A percentile compares a stretch with the other conserved stretches of the same genome.
Conservation (phyloP, 1,140 invertebrate genomes). For the Bombus fervidus region DNA sequence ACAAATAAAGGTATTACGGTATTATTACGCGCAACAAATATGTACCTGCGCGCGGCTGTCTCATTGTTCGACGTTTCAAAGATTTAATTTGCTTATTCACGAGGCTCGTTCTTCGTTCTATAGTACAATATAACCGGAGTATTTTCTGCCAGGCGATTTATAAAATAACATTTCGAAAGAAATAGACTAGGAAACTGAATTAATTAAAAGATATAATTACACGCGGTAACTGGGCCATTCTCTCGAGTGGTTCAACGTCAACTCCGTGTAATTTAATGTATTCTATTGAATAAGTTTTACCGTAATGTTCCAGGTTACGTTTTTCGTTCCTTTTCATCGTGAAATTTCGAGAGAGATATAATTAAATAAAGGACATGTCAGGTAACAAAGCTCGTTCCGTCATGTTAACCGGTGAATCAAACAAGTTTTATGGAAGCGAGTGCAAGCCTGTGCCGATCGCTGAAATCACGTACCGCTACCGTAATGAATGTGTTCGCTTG, state of each 20-base stretch:
- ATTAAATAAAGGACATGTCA: constrained; percentile 44
- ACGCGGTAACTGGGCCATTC: not conserved
- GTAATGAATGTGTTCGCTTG: not conserved
- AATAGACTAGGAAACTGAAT: not conserved
- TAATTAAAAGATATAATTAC: constrained; percentile 30
- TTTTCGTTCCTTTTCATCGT: constrained; percentile 8
- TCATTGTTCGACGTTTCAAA: not conserved
- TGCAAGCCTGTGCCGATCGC: not conserved
- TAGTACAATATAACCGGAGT: not conserved
- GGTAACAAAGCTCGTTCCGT: constrained; percentile 27
- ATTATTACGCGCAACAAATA: too few species aligned
- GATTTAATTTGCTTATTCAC: constrained; percentile 12
- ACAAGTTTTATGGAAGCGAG: constrained; percentile 41
- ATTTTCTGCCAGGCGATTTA: not conserved
- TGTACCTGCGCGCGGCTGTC: not conserved
- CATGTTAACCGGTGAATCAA: constrained; percentile 43
- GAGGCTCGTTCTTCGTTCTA: not conserved
- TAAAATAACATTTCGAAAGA: not conserved
- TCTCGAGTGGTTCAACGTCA: not conserved
- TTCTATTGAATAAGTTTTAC: constrained; percentile 35
- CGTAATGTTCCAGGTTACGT: constrained; percentile 27
- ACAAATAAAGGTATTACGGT: not conserved
- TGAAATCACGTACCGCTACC: constrained; percentile 36
- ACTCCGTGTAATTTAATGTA: constrained; percentile 39
- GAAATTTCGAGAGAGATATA: constrained; percentile 35